Evolutionary conservation across 64 coral and sea anemone genomes (phyloP).

Genomic region (Pocillopora verrucosa): DNA sequence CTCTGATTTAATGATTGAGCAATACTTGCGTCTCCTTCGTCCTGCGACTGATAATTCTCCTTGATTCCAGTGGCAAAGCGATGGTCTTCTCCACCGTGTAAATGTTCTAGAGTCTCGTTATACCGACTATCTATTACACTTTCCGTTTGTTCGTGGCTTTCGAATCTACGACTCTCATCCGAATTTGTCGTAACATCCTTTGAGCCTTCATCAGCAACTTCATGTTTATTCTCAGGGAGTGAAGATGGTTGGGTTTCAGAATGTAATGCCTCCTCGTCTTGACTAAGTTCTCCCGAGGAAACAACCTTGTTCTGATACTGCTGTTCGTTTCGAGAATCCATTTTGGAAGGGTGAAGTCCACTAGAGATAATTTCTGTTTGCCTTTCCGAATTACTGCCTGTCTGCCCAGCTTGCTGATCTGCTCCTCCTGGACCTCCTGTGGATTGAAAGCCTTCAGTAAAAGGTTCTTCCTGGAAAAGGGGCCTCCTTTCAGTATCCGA

Average conservation of each 20-base stretch:
- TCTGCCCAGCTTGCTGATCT: not conserved
- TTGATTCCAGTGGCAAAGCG: not conserved
- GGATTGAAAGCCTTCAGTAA: not conserved
- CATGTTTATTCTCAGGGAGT: not conserved
- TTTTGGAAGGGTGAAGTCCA: not conserved
- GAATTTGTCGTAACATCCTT: not conserved
- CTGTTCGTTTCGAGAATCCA: not conserved
- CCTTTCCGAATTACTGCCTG: not conserved
- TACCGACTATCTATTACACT: not conserved
- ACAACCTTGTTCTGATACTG: not conserved
- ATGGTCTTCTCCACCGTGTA: not conserved
- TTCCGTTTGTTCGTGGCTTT: not conserved
- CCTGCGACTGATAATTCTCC: constrained; percentile 1
- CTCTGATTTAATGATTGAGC: not conserved
- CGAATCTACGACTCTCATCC: not conserved
- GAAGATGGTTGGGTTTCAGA: not conserved
- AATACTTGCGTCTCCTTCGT: not conserved
- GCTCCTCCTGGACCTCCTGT: not conserved
- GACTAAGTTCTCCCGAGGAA: not conserved
- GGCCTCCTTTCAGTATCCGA: not conserved
- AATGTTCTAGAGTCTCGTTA: not conserved
- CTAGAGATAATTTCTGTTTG: not conserved
- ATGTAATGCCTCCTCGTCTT: not conserved
- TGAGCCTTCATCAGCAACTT: not conserved
- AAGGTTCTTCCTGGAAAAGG: not conserved